Evolutionary conservation across 2,113 vertebrate species (phyloP), one percentile per base, ranked within the genome.

Genomic region (Anoplopoma fimbria): DNA sequence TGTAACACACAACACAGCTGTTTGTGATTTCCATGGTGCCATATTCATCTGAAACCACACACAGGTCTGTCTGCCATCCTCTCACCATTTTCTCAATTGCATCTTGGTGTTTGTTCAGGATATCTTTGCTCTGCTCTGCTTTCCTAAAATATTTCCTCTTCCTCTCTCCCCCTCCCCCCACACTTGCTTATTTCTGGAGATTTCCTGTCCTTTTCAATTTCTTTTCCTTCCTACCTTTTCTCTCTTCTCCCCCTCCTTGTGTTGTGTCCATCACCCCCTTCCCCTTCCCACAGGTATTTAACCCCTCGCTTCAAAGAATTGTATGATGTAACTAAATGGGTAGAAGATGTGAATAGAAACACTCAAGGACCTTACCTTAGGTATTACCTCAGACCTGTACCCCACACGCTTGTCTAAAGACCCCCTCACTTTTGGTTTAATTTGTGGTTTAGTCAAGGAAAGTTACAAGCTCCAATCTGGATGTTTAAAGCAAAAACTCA

Each of bases 271-370:
- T 95, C 96, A 96, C 77, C 61, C 89, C 58, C 53, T 45, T 27
- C 76, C 88, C 84, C 89, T 95, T 96, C 97, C 96, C 96, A 96
- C 98, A 99, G 98, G 98, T 99, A 98, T 99, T 99, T 99, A 99
- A 99, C 97, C 93, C 97, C 98, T 95, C 97, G 97, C 96, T 96
- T 96, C 98, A 98, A 99, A 98, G 97, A 99, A 95, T 97, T 96
- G 98, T 99, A 97, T 99, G 97, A 99, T 99, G 97, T 99, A 98
- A 98, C 98, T 98, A 99, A 99, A 96, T 99, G 98, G 98, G 97
- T 99, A 97, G 98, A 99, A 98, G 98, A 99, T 98, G 98, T 99
- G 97, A 99, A 99, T 99, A 99, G 96, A 99, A 99, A 99, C 97
- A 97, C 97, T 97, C 96, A 96, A 97, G 97, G 97, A 98, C 97